Evolutionary conservation across 2,888 invertebrate species (phyloP).

Genomic region (Cataglyphis livida): DNA sequence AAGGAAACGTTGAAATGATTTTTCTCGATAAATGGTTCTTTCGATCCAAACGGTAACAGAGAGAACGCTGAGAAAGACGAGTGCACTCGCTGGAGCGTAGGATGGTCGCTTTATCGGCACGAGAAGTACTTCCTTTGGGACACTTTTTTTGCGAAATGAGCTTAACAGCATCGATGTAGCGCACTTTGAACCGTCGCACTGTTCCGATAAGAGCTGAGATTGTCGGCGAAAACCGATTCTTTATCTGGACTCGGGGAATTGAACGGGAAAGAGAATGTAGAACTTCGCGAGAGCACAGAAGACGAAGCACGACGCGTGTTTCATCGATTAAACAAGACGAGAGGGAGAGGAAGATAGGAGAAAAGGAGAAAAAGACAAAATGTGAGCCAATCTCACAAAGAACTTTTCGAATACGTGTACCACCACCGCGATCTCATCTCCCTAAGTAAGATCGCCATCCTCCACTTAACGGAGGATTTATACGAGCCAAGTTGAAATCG

Average conservation of each 20-base stretch:
- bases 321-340: conserved; percentile 63
- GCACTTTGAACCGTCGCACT: conserved; percentile 47
- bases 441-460: conserved; percentile 69
- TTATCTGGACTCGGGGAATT: conserved; percentile 53
- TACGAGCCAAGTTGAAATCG: conserved; percentile 74
- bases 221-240: conserved; percentile 58
- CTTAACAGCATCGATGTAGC: conserved; percentile 54
- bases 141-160: conserved; percentile 46
- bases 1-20: conserved; percentile 65
- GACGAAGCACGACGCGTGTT: conserved; percentile 52
- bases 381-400: conserved; percentile 26
- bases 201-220: conserved; percentile 61
- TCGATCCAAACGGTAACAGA: conserved; percentile 48
- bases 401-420: conserved; percentile 63
- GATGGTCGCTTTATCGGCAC: conserved; percentile 66
- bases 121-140: conserved; percentile 66
- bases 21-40: conserved; percentile 68
- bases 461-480: conserved; percentile 71
- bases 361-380: background rate
- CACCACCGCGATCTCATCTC: conserved; percentile 62
- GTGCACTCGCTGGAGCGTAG: conserved; percentile 48
- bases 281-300: background rate
- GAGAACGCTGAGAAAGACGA: conserved; percentile 65
- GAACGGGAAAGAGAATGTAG: background rate
- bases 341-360: background rate